Percentiles rank a stretch among this genome's conserved stretches.
Evolutionary conservation across 2,888 invertebrate species (phyloP).

Genomic region (Camponotus fellah): DNA sequence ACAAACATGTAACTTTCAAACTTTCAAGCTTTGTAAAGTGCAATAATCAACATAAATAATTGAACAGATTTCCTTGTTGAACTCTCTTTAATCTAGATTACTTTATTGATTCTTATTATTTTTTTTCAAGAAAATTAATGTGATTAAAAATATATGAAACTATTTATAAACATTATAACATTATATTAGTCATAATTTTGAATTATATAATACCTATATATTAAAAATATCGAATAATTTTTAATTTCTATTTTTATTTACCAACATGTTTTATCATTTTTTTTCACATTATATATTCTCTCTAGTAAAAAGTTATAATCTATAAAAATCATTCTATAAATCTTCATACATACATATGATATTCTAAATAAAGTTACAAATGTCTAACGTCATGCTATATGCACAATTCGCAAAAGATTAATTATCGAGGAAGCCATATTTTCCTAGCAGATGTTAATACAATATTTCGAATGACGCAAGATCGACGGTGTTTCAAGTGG

Average conservation of each 20-base stretch:
- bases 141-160: background rate
- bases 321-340: background rate
- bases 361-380: background rate
- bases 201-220: background rate
- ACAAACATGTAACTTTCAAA: slow-evolving; percentile 8
- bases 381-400: background rate
- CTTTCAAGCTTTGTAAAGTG: background rate
- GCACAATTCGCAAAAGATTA: background rate
- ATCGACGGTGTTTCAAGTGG: slow-evolving; percentile 70
- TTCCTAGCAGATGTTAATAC: slow-evolving; percentile 20
- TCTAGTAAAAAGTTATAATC: no score
- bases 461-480: slow-evolving; percentile 68
- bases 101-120: slow-evolving; percentile 4
- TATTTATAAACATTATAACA: background rate
- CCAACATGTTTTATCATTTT: background rate
- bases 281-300: no score
- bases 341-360: background rate
- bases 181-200: background rate
- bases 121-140: background rate
- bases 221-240: background rate
- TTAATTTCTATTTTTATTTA: background rate
- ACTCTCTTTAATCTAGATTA: background rate
- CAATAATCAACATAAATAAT: slow-evolving; percentile 12
- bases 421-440: slow-evolving; percentile 12
- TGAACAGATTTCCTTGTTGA: slow-evolving; percentile 32